These are phyloP conservation scores for Scopus umbretta DNA, from an alignment of 2,113 vertebrate species.

Conservation along the genomic window DNA sequence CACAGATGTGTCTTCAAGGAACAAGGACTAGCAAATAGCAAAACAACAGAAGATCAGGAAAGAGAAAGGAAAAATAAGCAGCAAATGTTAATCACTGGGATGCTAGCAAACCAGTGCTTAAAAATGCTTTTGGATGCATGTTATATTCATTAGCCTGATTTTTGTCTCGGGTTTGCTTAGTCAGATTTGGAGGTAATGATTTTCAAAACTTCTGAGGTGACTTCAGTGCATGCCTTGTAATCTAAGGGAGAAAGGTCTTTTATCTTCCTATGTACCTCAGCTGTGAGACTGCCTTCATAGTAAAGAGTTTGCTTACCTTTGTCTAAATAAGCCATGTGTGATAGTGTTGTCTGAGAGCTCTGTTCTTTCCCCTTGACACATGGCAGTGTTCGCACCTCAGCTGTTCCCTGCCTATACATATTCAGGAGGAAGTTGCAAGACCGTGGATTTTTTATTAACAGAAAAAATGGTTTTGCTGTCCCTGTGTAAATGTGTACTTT, in stretches of 20 bases:
- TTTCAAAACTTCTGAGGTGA: background rate
- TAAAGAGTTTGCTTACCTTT: background rate
- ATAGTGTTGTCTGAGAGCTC: background rate
- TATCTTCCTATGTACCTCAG: background rate
- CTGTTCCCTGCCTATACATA: slow-evolving; percentile 27
- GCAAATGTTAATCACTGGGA: background rate
- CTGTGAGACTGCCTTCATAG: background rate
- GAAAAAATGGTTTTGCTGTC: background rate
- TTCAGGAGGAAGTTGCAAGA: slow-evolving; percentile 13
- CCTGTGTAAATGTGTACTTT: background rate
- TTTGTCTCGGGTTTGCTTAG: background rate
- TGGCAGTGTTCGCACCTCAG: slow-evolving; percentile 47
- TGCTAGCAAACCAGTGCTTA: background rate
- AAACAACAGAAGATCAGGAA: background rate
- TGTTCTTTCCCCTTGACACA: slow-evolving; percentile 6
- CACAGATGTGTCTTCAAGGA: background rate
- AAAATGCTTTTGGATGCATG: background rate
- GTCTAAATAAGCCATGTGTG: background rate
- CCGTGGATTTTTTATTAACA: background rate
- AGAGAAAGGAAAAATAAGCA: background rate
- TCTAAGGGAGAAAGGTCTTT: background rate
- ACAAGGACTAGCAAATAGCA: background rate
- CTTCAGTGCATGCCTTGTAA: background rate
- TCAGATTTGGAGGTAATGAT: background rate
- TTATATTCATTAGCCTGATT: background rate